Conservation (phyloP, 2,888 invertebrate genomes). For the Asteroscopus sphinx region DNA sequence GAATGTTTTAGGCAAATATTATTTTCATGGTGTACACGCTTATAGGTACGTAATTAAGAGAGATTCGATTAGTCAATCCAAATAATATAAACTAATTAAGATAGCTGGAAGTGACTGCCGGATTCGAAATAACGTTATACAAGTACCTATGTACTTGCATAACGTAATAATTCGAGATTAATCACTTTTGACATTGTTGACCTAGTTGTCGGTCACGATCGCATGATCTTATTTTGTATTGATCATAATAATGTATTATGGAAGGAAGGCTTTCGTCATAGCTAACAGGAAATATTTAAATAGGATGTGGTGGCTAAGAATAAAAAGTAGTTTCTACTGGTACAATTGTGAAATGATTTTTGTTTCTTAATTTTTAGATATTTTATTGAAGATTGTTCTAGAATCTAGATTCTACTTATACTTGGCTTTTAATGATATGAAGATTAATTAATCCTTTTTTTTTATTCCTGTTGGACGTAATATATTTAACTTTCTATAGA, state of each 20-base stretch:
- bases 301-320: too few species aligned
- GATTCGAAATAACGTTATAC: conserved; percentile 49
- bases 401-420: too few species aligned
- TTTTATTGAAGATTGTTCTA: too few species aligned
- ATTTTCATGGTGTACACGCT: conserved; percentile 1
- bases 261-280: too few species aligned
- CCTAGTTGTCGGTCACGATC: conserved; percentile 39
- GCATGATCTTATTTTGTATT: conserved; percentile 44
- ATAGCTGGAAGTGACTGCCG: conserved; percentile 30
- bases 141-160: conserved; percentile 16
- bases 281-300: too few species aligned
- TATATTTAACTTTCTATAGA: too few species aligned
- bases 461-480: too few species aligned
- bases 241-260: conserved; percentile 32
- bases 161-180: conserved; percentile 31
- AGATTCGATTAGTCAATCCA: conserved; percentile 38
- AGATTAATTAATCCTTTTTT: too few species aligned
- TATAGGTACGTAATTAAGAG: neutral
- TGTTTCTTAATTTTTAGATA: too few species aligned
- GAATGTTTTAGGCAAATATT: neutral
- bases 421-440: too few species aligned
- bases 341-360: too few species aligned
- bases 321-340: too few species aligned
- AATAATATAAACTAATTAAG: conserved; percentile 32
- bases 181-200: conserved; percentile 42